Base-by-base conservation (phyloP, 2,797 vertebrate genomes). In the Adelosebastes latens region DNA sequence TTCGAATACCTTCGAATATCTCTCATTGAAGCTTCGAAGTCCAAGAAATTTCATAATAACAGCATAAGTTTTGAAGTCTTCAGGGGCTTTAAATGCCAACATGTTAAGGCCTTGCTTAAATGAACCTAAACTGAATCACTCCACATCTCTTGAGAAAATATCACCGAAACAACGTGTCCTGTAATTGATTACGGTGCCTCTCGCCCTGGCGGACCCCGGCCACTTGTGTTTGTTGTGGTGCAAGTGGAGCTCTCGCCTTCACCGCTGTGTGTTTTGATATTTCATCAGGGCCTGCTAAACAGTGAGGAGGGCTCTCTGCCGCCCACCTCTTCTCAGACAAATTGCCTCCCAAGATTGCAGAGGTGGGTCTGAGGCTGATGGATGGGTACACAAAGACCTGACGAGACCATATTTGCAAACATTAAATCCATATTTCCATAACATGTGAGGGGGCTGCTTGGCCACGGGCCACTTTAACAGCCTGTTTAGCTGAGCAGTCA, bases 261-360 rank as follows among this genome's bases (percentile, higher is more conserved):
- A 66, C 87, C 36, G 85, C 88, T 81, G 84, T 90, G 88, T 92
- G 92, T 94, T 94, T 93, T 87, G 90, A 90, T 93, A 89, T 94
- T 95, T 93, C 92, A 92, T 94, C 87, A 91, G 88, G 92, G 80
- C 88, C 86, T 63, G 87, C 91, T 94, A 95, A 96, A 91, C 93
- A 90, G 89, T 85, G 89, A 95, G 94, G 94, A 95, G 94, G 93
- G 89, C 91, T 90, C 89, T 89, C 85, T 67, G 88, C 90, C 93
- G 92, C 94, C 95, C 94, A 93, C 93, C 93, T 94, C 91, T 85
- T 87, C 92, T 91, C 88, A 95, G 94, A 96, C 91, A 94, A 95
- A 96, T 95, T 93, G 93, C 93, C 92, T 95, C 84, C 84, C 65
- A 74, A 90, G 91, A 95, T 94, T 94, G 92, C 93, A 92, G 92